Evolutionary conservation across 2,113 vertebrate genomes (phyloP), one percentile per base, ranked within the genome.

Genomic region (Mirounga angustirostris): DNA sequence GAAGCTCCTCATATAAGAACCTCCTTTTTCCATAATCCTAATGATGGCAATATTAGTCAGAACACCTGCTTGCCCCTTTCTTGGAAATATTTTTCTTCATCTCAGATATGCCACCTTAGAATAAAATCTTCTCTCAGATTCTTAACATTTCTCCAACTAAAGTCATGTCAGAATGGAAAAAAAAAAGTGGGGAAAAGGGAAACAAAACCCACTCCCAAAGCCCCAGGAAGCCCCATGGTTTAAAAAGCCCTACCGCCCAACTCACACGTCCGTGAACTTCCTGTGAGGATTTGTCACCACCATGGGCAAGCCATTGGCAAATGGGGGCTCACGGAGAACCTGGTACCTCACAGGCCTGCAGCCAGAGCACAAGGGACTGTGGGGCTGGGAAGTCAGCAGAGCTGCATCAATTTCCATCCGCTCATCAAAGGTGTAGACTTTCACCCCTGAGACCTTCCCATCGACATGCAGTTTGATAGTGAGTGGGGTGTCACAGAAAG

Each of bases 371-470:
- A 99, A 97, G 0, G 99, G 95, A 94, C 99, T 99, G 7, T 95
- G 98, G 9, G 99, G 99, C 67, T 93, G 98, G 0, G 99, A 99
- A 4, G 99, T 99, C 97, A 99, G 97, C 96, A 99, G 99, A 4
- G 98, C 99, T 0, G 99, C 99, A 50, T 99, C 99, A 1, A 99
- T 99, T 98, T 99, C 99, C 99, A 99, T 99, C 96, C 99, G 99
- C 97, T 99, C 99, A 0, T 99, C 99, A 28, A 99, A 99, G 33
- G 99, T 99, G 98, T 99, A 99, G 93, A 99, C 99, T 82, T 99
- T 99, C 40, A 99, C 98, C 61, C 99, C 99, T 0, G 97, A 81
- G n/a, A 99, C 99, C 86, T 98, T 99, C 63, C 98, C 98, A 7
- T 98, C 98, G 28, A 99, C 98, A 22, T 99, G 98, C 1, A 99